These are phyloP conservation scores for Hirtodrosophila confusa DNA, from an alignment of 2,888 invertebrate species.

Conservation along the genomic window DNA sequence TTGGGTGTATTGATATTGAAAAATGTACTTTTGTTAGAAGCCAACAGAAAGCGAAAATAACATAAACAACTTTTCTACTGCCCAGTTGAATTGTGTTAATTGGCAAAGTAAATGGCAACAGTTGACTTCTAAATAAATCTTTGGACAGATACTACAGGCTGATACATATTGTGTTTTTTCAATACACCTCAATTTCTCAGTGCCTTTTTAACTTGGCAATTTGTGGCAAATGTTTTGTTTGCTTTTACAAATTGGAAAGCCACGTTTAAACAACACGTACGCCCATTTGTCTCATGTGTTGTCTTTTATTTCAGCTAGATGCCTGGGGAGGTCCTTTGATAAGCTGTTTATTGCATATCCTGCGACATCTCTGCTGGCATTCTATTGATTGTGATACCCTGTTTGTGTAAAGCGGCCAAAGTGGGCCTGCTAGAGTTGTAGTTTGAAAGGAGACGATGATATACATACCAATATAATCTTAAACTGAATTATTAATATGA, in stretches of 20 bases:
- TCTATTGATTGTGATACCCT: constrained; percentile 36
- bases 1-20: not conserved
- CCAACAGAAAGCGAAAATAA: no score
- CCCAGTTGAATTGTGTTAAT: no score
- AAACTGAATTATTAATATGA: no score
- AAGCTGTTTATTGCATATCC: constrained; percentile 48
- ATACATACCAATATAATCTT: no score
- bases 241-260: not conserved
- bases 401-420: not conserved
- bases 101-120: no score
- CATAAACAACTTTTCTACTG: no score
- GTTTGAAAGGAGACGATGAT: no score
- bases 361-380: constrained; percentile 10
- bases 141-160: no score
- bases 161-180: not conserved
- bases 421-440: no score
- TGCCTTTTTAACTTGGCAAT: constrained; percentile 11
- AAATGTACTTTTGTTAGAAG: no score
- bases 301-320: constrained; percentile 21
- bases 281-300: constrained; percentile 30
- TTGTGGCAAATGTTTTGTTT: not conserved
- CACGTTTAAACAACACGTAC: constrained; percentile 42
- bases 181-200: constrained; percentile 6
- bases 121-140: no score
- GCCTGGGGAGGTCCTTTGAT: constrained; percentile 29